Evolutionary conservation across 2,797 vertebrate genomes (phyloP), one percentile per base, ranked within the genome.

Genomic region (Streptopelia turtur): DNA sequence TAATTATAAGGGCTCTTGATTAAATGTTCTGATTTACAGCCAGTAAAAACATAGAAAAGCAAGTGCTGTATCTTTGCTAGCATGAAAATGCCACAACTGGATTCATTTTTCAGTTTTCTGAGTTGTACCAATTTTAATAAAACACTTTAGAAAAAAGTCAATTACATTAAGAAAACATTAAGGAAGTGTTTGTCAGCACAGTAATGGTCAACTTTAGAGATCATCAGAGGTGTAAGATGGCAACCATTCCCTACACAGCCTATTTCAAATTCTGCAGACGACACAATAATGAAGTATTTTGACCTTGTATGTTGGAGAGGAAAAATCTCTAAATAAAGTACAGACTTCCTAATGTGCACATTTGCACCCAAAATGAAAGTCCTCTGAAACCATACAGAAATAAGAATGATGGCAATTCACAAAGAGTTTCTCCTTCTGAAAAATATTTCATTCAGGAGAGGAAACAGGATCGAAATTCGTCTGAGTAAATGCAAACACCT

Each of bases 111-210:
- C 74, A 65, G 55, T 59, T 76, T 88, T 85, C 35, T 22, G 41
- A 84, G 52, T 60, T 61, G 56, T n/a, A 83, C 63, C 57, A 53
- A 57, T 84, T 93, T 69, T 76, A 94, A 87, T 27, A 80, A 56
- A 83, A 71, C 25, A 47, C 28, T 76, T 93, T 2, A 33, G 25
- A 89, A 83, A 77, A 16, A 87, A 84, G 49, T 43, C 33, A 28
- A 43, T 63, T 84, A 76, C 60, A 50, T 60, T 80, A 90, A 83
- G 83, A 89, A 83, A 82, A 85, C 31, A 78, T 89, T 86, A 77
- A 57, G 45, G 61, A 88, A 85, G 28, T 9, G 4, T 69, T 93
- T 89, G 45, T 80, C 82, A 92, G 61, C 57, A 81, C 33, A 69
- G 43, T 33, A 80, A 72, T 12, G 35, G 49, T 33, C 77, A 91